Evolutionary conservation across 2,113 vertebrate genomes (phyloP), one percentile per base, ranked within the genome.

Genomic region (Syngnathus floridae): DNA sequence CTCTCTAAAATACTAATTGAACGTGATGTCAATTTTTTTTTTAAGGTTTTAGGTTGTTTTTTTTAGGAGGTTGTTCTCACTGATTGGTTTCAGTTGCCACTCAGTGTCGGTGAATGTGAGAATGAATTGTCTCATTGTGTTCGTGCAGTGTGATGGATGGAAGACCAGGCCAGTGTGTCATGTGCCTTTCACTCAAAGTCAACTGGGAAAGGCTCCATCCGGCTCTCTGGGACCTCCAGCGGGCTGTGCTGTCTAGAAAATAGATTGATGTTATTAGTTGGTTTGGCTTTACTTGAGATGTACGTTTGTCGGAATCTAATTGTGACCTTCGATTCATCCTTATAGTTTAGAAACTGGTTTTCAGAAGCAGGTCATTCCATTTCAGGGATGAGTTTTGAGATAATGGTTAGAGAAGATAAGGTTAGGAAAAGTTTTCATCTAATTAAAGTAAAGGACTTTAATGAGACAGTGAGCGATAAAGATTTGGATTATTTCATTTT

Each of bases 401-500:
- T 61, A 10, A 40, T 13, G 37, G 37, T 59, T 26, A 22, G 1
- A 21, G n/a, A 12, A 14, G n/a, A 43, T 22, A 43, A 41, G 58
- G 19, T 38, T 0, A 12, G 19, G 57, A 12, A 40, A 60, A 41
- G 19, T 5, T 22, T 22, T 9, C 8, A 22, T 26, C 11, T 22
- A 60, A 60, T 60, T 60, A 61, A 59, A 37, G 19, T 59, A 59
- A 22, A 3, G 59, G 11, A 43, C 21, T 61, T 61, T 61, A 17
- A 61, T 43, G n/a, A 61, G 37, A 22, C 11, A 19, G 19, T 21
- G 19, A 40, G 36, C 4, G 37, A 21, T 40, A 5, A 38, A 58
- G 37, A 61, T 58, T 58, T n/a, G 17, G 17, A 55, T 31, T 55
- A 58, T 38, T 2, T n/a, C 35, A 17, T n/a, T 58, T 38, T 38